Percentiles rank a stretch among this genome's conserved stretches.
These are phyloP conservation scores for Mesocentrotus franciscanus DNA, from an alignment of 53 echinoderm and acorn worm species.

Conservation along the genomic window DNA sequence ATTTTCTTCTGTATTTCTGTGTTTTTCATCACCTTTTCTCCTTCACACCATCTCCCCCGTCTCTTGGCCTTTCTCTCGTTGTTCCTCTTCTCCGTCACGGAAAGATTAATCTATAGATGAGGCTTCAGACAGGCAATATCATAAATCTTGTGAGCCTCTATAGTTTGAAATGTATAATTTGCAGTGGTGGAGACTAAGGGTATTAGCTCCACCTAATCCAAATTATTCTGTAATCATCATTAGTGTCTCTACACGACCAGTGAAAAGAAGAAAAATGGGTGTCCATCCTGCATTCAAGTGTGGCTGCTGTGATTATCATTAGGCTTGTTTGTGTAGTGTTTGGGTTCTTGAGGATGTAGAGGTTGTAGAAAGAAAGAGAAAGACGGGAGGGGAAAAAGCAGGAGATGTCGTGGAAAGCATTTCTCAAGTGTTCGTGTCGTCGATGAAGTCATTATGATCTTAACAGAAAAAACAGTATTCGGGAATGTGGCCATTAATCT, in stretches of 20 bases:
- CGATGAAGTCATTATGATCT: constrained; percentile 45
- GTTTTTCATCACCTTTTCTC: not conserved
- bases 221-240: constrained; percentile 67
- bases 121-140: constrained; percentile 35
- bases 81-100: not conserved
- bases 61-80: not conserved
- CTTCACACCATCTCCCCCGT: not conserved
- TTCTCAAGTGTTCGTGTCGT: constrained; percentile 41
- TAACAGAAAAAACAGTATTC: constrained; percentile 27
- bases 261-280: constrained; percentile 30
- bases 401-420: constrained; percentile 50
- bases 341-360: not conserved
- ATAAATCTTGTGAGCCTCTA: constrained; percentile 46
- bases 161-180: constrained; percentile 51
- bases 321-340: constrained; percentile 50
- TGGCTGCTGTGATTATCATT: constrained; percentile 61
- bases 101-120: not conserved
- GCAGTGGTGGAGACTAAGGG: constrained; percentile 49
- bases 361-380: not conserved
- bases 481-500: constrained; percentile 59
- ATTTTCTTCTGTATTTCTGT: not conserved
- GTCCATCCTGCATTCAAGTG: constrained; percentile 48
- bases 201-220: constrained; percentile 61
- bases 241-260: constrained; percentile 37
- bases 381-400: not conserved